phyloP scores from a whole-genome alignment of 2,888 invertebrate species.

The Hirtodrosophila alboralis region DNA sequence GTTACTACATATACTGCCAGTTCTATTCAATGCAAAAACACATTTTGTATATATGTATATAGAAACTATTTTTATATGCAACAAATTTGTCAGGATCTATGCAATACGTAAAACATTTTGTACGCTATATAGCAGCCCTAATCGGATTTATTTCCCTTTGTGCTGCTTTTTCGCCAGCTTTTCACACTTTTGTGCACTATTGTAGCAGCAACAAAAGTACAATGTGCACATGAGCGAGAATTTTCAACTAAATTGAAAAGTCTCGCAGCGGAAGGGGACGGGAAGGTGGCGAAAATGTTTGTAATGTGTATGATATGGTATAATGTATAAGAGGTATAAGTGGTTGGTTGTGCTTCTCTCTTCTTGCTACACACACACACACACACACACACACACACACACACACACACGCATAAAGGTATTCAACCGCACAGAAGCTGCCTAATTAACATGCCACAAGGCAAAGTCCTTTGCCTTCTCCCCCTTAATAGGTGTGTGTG shows the following conservation, averaged over 20 bases:
- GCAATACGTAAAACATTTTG: slow-evolving; percentile 42
- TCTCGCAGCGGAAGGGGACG: slow-evolving; percentile 1
- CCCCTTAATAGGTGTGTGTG: slow-evolving; percentile 1
- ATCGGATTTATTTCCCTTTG: slow-evolving; percentile 63
- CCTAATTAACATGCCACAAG: slow-evolving; percentile 66
- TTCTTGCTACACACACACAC: no score
- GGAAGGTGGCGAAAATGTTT: no score
- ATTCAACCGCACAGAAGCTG: slow-evolving; percentile 54
- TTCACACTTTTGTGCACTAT: slow-evolving; percentile 57
- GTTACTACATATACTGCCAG: no score
- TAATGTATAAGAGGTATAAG: background rate
- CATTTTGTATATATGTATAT: no score
- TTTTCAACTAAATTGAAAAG: slow-evolving; percentile 10
- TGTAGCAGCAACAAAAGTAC: slow-evolving; percentile 7
- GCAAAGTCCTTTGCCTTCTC: slow-evolving; percentile 8
- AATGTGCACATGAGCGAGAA: no score
- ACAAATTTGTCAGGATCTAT: slow-evolving; percentile 6
- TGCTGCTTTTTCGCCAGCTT: slow-evolving; percentile 36
- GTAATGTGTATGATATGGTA: background rate
- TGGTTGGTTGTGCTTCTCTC: no score
- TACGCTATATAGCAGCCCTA: slow-evolving; percentile 55
- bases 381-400: no score
- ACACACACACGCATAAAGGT: slow-evolving; percentile 15
- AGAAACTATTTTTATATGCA: no score
- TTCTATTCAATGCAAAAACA: no score